These are phyloP conservation scores for Xylocampa areola DNA, from an alignment of 2,888 invertebrate species.

Conservation along the genomic window DNA sequence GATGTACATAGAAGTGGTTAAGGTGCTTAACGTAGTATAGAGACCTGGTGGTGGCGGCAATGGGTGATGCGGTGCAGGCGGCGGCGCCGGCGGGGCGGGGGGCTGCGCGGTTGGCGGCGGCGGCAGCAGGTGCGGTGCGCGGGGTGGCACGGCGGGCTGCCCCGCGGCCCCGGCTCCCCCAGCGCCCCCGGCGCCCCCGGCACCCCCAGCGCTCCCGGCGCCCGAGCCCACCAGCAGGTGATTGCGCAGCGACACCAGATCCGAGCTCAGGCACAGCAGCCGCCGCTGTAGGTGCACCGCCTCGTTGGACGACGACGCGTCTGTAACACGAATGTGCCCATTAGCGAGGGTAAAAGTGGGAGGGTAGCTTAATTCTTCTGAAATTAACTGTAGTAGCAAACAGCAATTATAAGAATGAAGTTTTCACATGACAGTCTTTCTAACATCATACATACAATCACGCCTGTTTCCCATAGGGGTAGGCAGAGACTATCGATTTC, in stretches of 20 bases:
- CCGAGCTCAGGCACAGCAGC: conserved; percentile 96
- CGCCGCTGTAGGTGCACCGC: conserved; percentile 97
- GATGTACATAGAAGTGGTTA: too few relatives aligned
- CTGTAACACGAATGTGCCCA: conserved; percentile 84
- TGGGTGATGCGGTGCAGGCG: conserved; percentile 55
- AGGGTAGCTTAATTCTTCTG: too few relatives aligned
- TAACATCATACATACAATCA: too few relatives aligned
- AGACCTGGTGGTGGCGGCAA: conserved; percentile 70
- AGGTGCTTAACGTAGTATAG: too few relatives aligned
- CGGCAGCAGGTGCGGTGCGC: conserved; percentile 72
- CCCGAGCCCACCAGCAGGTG: conserved; percentile 93
- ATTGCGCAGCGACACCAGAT: conserved; percentile 97
- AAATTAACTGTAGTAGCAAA: too few relatives aligned
- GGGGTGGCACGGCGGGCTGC: conserved; percentile 74
- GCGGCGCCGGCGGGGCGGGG: conserved; percentile 64
- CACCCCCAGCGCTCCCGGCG: conserved; percentile 55
- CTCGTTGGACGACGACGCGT: conserved; percentile 98
- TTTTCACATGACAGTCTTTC: too few relatives aligned
- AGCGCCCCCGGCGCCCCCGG: conserved; percentile 55
- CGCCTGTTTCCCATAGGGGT: too few relatives aligned
- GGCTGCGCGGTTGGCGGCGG: conserved; percentile 74
- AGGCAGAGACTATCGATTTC: too few relatives aligned
- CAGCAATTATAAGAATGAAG: too few relatives aligned
- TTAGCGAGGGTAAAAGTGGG: background rate
- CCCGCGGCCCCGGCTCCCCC: conserved; percentile 54